phyloP scores from a whole-genome alignment of 2,113 vertebrate species.

The Alethe castanea region DNA sequence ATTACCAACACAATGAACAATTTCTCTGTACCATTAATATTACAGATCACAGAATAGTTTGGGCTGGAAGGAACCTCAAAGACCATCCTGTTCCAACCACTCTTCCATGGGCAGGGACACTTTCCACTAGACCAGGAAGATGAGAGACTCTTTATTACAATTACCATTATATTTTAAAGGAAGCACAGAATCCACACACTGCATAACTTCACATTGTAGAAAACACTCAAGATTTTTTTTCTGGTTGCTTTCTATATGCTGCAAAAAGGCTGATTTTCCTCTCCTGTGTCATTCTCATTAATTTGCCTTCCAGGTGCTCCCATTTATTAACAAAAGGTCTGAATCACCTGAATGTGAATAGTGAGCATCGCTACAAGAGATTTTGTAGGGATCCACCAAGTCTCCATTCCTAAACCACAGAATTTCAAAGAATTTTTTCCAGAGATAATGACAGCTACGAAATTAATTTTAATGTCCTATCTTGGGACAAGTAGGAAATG shows the following conservation, averaged over 20 bases:
- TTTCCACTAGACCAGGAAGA: neutral
- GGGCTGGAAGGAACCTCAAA: neutral
- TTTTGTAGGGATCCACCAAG: neutral
- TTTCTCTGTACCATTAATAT: neutral
- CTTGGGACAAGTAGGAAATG: neutral
- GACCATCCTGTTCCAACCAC: neutral
- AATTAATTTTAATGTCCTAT: neutral
- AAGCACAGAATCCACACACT: neutral
- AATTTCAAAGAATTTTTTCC: neutral
- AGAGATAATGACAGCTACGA: neutral
- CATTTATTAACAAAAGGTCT: neutral
- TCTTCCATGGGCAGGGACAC: neutral
- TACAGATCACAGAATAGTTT: neutral
- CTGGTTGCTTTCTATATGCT: neutral
- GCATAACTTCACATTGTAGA: neutral
- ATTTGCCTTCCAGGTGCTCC: neutral
- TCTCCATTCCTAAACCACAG: neutral
- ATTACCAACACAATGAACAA: neutral
- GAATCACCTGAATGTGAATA: neutral
- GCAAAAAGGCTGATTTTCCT: neutral
- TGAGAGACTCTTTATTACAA: neutral
- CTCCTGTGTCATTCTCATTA: neutral
- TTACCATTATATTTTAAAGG: neutral
- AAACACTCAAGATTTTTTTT: accelerated
- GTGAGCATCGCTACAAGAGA: neutral